Percentiles rank a stretch among this genome's conserved stretches.
Evolutionary conservation across 2,113 vertebrate species (phyloP).

Genomic region (Spea multiplicata): DNA sequence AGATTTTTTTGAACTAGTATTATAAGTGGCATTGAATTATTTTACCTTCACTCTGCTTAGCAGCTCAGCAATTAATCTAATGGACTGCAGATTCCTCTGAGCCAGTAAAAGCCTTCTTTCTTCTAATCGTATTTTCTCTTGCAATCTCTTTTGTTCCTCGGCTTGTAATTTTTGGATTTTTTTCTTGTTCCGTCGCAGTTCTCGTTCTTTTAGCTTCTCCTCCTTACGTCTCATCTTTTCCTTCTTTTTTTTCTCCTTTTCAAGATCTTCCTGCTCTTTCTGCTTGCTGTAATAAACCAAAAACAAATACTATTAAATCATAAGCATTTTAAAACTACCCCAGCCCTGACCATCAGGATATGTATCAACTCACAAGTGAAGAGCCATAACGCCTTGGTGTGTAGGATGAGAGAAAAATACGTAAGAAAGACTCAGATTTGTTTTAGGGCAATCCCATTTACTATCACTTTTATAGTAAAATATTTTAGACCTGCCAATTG

Average conservation of each 20-base stretch:
- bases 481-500: too few relatives aligned
- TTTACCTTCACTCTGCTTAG: constrained; percentile 87
- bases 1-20: background rate
- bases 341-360: too few relatives aligned
- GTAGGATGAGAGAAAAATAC: too few relatives aligned
- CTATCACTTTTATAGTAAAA: too few relatives aligned
- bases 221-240: constrained; percentile 80
- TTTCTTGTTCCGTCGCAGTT: constrained; percentile 74
- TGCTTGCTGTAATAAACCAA: constrained; percentile 71
- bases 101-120: constrained; percentile 89
- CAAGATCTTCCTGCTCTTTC: constrained; percentile 81
- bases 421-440: too few relatives aligned
- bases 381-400: too few relatives aligned
- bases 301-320: background rate
- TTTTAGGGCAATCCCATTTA: too few relatives aligned
- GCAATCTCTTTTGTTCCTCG: constrained; percentile 84
- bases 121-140: constrained; percentile 85
- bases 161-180: constrained; percentile 81
- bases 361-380: too few relatives aligned
- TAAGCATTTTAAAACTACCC: too few relatives aligned
- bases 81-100: constrained; percentile 91
- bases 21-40: background rate
- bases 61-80: constrained; percentile 87
- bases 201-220: constrained; percentile 80
- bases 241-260: constrained; percentile 77